Base-by-base conservation (phyloP, 1,140 invertebrate genomes). In the Antheraea pernyi region DNA sequence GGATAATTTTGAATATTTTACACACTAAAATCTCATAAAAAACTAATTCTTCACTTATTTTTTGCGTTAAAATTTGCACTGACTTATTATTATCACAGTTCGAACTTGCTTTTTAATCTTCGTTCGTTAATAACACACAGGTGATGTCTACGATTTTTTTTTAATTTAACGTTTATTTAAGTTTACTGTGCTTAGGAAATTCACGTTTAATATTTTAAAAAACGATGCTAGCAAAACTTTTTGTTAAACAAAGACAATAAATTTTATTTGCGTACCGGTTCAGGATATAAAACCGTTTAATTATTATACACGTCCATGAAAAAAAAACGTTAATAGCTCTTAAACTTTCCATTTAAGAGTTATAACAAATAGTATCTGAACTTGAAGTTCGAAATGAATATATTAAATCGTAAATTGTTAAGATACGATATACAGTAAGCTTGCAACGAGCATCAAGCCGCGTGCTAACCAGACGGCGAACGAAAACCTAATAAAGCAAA, bases 1-100 rank as follows among this genome's bases (percentile, higher is more conserved):
- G 74, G 67, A 73, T 75, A 78, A 85, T 83, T 75, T 83, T 83
- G 78, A 75, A 70, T n/a, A n/a, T 53, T 53, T n/a, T 53, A 2
- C 46, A 16, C 46, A 16, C 16, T n/a, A 53, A 53, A 16, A 11
- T 53, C 46, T n/a, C 1, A 16, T 16, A 13, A 53, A 1, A n/a
- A 53, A 53, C 0, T 53, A 53, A 53, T 13, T 16, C 16, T 53
- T 53, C 59, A 61, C 18, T 36, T n/a, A n/a, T n/a, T 10, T 63
- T 63, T 53, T 7, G 36, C 8, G 22, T 63, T 37, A n/a, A 19
- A 37, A 63, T 63, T 63, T 7, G 18, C 61, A 63, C 61, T 63
- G 7, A 30, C 4, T 19, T 22, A 19, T 22, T 61, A 11, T 5
- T 63, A 61, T 61, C 30, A 61, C 59, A 22, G 19, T 22, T 19